A percentile compares a stretch with the other conserved stretches of the same genome.
phyloP scores from a whole-genome alignment of 2,113 vertebrate species.

The Jacana jacana region DNA sequence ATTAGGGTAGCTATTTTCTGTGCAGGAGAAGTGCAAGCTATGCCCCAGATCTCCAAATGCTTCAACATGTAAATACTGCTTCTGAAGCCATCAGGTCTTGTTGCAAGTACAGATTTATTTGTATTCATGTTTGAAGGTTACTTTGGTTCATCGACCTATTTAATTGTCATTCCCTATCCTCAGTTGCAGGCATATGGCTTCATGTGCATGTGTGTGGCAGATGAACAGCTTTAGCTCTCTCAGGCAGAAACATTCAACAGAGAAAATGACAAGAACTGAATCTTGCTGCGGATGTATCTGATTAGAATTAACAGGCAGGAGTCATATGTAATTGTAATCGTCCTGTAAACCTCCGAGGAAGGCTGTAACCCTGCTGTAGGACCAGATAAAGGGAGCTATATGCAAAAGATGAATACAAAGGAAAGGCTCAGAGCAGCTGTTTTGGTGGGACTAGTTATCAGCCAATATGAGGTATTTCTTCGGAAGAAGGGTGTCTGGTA shows the following conservation, averaged over 20 bases:
- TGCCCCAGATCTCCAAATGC: conserved; percentile 38
- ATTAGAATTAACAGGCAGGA: background rate
- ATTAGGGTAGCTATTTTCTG: conserved; percentile 38
- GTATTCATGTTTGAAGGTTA: conserved; percentile 46
- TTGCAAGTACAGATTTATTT: conserved; percentile 49
- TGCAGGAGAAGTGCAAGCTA: background rate
- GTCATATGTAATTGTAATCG: background rate
- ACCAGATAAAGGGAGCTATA: background rate
- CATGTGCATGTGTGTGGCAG: background rate
- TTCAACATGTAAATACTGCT: conserved; percentile 39
- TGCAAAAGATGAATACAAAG: background rate
- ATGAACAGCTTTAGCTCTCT: conserved; percentile 25
- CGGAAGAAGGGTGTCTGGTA: background rate
- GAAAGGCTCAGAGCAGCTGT: background rate
- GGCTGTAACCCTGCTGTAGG: background rate
- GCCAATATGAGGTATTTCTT: background rate
- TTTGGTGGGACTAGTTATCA: background rate
- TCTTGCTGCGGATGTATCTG: background rate
- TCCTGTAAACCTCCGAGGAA: background rate
- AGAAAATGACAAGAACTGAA: background rate
- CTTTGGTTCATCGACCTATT: conserved; percentile 64
- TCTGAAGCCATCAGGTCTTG: conserved; percentile 32
- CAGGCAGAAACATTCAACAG: background rate
- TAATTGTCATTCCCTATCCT: conserved; percentile 29
- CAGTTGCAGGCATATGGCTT: conserved; percentile 31